A percentile compares a stretch with the other conserved stretches of the same genome.
Evolutionary conservation across 2,888 invertebrate species (phyloP).

Genomic region (Macroteleia sp.): DNA sequence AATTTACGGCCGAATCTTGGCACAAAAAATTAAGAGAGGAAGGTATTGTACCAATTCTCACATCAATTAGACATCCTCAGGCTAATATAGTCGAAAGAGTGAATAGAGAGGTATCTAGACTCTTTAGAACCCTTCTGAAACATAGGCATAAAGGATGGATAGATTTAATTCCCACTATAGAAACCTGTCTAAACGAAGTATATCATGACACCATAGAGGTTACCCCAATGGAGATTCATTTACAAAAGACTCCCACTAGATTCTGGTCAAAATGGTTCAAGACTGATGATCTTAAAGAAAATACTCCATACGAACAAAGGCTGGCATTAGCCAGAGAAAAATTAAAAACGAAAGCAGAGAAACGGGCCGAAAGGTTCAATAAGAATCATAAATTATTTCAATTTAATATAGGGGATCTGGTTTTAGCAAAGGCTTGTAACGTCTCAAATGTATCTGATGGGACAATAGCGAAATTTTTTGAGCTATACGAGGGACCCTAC

Average conservation of each 20-base stretch:
- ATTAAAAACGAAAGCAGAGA: neutral
- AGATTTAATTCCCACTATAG: neutral
- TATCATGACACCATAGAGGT: slow-evolving; percentile 4
- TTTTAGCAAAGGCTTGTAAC: neutral
- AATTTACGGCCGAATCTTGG: slow-evolving; percentile 3
- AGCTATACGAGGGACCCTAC: neutral
- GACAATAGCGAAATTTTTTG: neutral
- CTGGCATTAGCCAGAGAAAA: neutral
- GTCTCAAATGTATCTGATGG: neutral
- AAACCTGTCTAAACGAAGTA: neutral
- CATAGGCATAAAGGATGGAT: neutral
- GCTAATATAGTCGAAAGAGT: slow-evolving; percentile 4
- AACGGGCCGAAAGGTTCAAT: neutral
- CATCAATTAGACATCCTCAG: slow-evolving; percentile 9
- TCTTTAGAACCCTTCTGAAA: slow-evolving; percentile 5
- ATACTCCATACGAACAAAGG: neutral
- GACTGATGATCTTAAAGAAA: neutral
- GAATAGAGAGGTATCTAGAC: neutral
- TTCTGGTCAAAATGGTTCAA: neutral
- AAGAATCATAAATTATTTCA: neutral
- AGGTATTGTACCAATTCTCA: neutral
- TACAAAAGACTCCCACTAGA: neutral
- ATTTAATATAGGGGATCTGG: neutral
- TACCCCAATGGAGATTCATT: slow-evolving; percentile 3
- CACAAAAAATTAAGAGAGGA: neutral